These are phyloP conservation scores for Andricus grossulariae DNA, from an alignment of 1,140 invertebrate species.

Conservation along the genomic window DNA sequence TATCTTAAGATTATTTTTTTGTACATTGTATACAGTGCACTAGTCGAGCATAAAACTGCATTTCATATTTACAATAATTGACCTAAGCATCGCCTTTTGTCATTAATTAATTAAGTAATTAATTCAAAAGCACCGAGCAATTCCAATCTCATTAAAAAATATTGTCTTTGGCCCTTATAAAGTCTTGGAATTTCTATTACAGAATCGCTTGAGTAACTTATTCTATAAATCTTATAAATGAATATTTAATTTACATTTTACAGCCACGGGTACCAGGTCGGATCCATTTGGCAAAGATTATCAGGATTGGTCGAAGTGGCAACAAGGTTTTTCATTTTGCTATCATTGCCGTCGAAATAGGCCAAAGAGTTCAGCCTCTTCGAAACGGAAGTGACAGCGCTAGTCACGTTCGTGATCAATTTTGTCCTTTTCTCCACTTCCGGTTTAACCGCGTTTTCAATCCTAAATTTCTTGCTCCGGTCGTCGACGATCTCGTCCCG, in stretches of 20 bases:
- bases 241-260: constrained; percentile 72
- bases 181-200: no score
- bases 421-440: constrained; percentile 88
- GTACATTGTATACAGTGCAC: no score
- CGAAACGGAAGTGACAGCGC: constrained; percentile 91
- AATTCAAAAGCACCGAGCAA: no score
- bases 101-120: no score
- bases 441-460: constrained; percentile 75
- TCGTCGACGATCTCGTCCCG: constrained; percentile 95
- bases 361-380: constrained; percentile 90
- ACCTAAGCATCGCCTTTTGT: no score
- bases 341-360: constrained; percentile 93
- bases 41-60: no score
- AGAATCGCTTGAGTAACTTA: no score
- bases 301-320: constrained; percentile 95
- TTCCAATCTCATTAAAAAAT: no score
- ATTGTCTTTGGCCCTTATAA: no score
- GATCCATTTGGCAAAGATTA: constrained; percentile 98
- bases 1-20: no score
- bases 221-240: no score
- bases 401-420: constrained; percentile 91
- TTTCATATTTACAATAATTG: no score
- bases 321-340: constrained; percentile 89
- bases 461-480: constrained; percentile 89
- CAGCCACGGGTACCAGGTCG: constrained; percentile 98